Conservation (phyloP, 2,888 invertebrate genomes). For the Leucania comma region DNA sequence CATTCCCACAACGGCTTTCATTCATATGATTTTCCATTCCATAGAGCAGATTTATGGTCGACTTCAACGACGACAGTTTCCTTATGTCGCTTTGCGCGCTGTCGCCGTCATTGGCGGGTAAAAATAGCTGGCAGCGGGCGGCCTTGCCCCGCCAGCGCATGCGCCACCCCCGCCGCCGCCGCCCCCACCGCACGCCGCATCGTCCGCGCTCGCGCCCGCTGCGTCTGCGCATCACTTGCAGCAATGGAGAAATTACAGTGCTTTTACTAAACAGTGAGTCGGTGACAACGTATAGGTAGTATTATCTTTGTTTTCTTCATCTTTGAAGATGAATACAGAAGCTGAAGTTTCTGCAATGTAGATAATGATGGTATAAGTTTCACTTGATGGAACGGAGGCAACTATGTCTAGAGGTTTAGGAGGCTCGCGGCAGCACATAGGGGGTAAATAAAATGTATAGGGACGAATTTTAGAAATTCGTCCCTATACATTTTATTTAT, state of each 20-base stretch:
- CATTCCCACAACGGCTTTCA: neutral
- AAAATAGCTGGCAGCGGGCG: constrained; percentile 62
- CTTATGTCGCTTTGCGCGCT: constrained; percentile 24
- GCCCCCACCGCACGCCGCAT: constrained; percentile 5
- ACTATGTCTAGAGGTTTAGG: neutral
- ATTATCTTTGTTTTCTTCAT: neutral
- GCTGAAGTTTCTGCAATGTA: neutral
- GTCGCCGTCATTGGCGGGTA: constrained; percentile 69
- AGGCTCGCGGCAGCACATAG: neutral
- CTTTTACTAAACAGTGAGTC: neutral
- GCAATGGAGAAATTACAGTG: neutral
- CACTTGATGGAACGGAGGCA: neutral
- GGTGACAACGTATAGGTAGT: neutral
- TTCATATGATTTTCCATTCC: constrained; percentile 11
- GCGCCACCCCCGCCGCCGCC: constrained; percentile 53
- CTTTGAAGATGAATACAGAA: neutral
- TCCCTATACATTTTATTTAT: neutral
- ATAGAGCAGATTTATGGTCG: constrained; percentile 14
- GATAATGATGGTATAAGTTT: neutral
- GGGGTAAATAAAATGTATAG: too few species aligned
- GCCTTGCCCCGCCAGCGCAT: constrained; percentile 59
- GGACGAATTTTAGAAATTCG: too few species aligned
- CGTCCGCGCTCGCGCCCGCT: constrained; percentile 22
- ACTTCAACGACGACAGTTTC: constrained; percentile 37
- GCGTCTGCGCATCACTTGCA: constrained; percentile 31